These are phyloP conservation scores for Eurois occulta DNA, from an alignment of 2,888 invertebrate genomes.

Conservation along the genomic window DNA sequence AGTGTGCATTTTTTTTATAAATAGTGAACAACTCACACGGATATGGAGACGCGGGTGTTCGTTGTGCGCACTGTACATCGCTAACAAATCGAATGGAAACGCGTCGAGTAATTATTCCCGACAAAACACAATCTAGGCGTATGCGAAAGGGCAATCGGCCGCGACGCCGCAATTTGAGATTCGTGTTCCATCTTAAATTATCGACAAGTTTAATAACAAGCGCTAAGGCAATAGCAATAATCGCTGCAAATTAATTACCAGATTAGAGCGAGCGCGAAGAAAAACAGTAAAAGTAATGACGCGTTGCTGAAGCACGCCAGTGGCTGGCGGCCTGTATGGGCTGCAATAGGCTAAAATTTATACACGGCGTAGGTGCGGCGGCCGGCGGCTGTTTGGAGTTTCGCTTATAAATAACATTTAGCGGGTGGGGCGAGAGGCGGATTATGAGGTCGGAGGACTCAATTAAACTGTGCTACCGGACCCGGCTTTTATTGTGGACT, in stretches of 20 bases:
- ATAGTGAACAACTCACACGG: slow-evolving; percentile 77
- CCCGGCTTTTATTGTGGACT: slow-evolving; percentile 89
- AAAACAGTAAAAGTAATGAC: slow-evolving; percentile 84
- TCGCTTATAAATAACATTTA: slow-evolving; percentile 89
- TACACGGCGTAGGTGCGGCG: slow-evolving; percentile 77
- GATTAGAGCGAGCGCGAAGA: slow-evolving; percentile 81
- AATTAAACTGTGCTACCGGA: slow-evolving; percentile 89
- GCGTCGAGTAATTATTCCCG: slow-evolving; percentile 80
- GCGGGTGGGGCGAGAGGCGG: slow-evolving; percentile 85
- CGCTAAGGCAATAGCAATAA: slow-evolving; percentile 86
- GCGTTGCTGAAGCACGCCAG: slow-evolving; percentile 75
- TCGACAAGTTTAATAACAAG: slow-evolving; percentile 89
- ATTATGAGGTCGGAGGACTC: slow-evolving; percentile 90
- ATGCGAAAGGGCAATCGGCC: slow-evolving; percentile 83
- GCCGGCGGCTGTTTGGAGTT: slow-evolving; percentile 80
- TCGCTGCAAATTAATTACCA: slow-evolving; percentile 87
- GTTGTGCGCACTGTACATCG: slow-evolving; percentile 81
- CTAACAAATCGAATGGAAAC: slow-evolving; percentile 80
- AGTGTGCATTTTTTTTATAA: slow-evolving; percentile 27
- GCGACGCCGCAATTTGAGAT: slow-evolving; percentile 86
- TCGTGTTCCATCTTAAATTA: slow-evolving; percentile 88
- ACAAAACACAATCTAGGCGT: slow-evolving; percentile 83
- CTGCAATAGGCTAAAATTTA: slow-evolving; percentile 84
- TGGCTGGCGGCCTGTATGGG: slow-evolving; percentile 68
- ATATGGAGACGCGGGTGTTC: slow-evolving; percentile 78